Evolutionary conservation across 2,797 vertebrate genomes (phyloP).

Genomic region (Tinamus major): DNA sequence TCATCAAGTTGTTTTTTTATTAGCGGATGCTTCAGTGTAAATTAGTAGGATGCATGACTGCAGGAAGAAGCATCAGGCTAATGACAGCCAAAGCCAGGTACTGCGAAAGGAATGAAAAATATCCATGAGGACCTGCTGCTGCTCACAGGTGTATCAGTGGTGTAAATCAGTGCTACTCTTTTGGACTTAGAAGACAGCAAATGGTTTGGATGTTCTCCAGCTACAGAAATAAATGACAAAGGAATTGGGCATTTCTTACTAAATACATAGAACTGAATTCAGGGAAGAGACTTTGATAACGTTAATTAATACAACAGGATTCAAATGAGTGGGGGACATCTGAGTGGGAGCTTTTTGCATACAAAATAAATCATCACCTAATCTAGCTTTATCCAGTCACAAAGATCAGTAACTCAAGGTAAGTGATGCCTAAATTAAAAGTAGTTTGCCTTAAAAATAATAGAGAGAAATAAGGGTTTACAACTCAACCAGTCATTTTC

Average conservation of each 20-base stretch:
- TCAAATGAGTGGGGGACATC: not conserved
- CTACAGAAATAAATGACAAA: not conserved
- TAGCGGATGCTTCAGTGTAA: conserved; percentile 43
- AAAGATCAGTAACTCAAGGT: not conserved
- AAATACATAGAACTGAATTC: not conserved
- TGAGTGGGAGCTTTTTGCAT: not conserved
- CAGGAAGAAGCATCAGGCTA: conserved; percentile 49
- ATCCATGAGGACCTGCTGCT: not conserved
- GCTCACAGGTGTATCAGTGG: not conserved
- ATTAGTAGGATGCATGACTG: conserved; percentile 19
- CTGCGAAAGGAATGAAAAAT: conserved; percentile 6
- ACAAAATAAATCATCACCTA: not conserved
- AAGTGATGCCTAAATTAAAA: not conserved
- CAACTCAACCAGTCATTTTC: not conserved
- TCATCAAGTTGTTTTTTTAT: not conserved
- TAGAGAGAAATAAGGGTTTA: not conserved
- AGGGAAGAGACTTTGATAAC: too few relatives aligned
- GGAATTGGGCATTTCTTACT: not conserved
- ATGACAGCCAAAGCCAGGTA: conserved; percentile 24
- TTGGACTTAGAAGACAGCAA: not conserved
- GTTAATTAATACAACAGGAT: not conserved
- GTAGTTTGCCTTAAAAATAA: not conserved
- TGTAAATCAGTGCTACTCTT: not conserved
- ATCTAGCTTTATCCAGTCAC: not conserved
- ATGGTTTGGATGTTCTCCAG: not conserved